Evolutionary conservation across 1,140 invertebrate species (phyloP).

Genomic region (Pararge aegeria): DNA sequence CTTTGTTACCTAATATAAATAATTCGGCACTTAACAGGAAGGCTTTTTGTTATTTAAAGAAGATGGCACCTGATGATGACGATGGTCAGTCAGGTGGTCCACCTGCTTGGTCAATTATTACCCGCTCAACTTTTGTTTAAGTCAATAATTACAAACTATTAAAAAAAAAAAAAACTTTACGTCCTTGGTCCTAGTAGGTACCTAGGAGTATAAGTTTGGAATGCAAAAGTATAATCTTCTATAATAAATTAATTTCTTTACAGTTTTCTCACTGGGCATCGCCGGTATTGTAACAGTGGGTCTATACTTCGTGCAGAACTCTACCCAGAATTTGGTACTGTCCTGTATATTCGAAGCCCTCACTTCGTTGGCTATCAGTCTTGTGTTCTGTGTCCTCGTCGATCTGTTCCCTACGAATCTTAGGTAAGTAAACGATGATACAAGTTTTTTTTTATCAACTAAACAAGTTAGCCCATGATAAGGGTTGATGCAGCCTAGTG

Average conservation of each 20-base stretch:
- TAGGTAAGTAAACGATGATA: slow-evolving; percentile 76
- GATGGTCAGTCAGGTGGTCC: no score
- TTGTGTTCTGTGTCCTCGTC: slow-evolving; percentile 87
- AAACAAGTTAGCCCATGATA: neutral
- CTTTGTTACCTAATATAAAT: no score
- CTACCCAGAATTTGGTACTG: slow-evolving; percentile 85
- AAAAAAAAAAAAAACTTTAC: no score
- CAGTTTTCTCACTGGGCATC: slow-evolving; percentile 86
- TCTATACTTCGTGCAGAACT: slow-evolving; percentile 87
- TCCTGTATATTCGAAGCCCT: slow-evolving; percentile 88
- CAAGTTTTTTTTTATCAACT: neutral
- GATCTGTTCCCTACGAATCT: slow-evolving; percentile 89
- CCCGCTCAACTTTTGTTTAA: no score
- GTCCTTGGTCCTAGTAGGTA: no score
- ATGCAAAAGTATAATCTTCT: neutral
- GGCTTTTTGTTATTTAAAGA: no score
- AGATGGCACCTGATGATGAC: no score
- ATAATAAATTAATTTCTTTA: slow-evolving; percentile 51
- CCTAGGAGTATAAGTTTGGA: neutral
- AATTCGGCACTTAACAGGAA: no score
- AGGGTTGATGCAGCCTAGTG: neutral
- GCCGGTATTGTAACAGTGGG: slow-evolving; percentile 87
- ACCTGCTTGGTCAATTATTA: no score
- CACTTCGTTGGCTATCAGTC: slow-evolving; percentile 86
- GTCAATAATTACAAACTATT: no score